Evolutionary conservation across 2,888 invertebrate genomes (phyloP), one percentile per base, ranked within the genome.

Genomic region (Protula sp.): DNA sequence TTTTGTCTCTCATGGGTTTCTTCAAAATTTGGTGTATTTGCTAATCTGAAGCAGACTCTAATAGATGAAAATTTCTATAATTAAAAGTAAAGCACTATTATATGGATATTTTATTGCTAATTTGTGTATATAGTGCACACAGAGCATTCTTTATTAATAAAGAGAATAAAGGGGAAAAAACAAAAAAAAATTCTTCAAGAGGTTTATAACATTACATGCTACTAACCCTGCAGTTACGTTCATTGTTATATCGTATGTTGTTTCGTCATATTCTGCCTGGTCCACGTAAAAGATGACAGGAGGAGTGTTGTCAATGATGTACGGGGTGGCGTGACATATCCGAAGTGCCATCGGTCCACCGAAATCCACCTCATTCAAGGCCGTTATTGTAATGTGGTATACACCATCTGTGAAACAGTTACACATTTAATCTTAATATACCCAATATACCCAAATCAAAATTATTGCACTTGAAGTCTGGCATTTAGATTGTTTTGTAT

Each of bases 391-490:
- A 1, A 72, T 47, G 55, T 69, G 73, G 55, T 74, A 73, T 47
- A 60, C 58, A 3, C 70, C 73, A 69, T 72, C 75, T 72, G 64
- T n/a, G n/a, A n/a, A n/a, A n/a, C n/a, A n/a, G n/a, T n/a, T n/a
- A n/a, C n/a, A n/a, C n/a, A n/a, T 60, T 64, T 50, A 31, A 27
- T 26, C 47, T n/a, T 22, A 53, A 19, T 30, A 5, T 30, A 27
- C 9, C 29, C 9, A 29, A 48, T 19, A n/a, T n/a, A n/a, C n/a
- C n/a, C n/a, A n/a, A n/a, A n/a, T n/a, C n/a, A n/a, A n/a, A n/a
- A n/a, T n/a, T n/a, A n/a, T n/a, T n/a, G n/a, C n/a, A n/a, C n/a
- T n/a, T n/a, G n/a, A n/a, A n/a, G n/a, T n/a, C n/a, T n/a, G n/a
- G n/a, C n/a, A n/a, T n/a, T n/a, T n/a, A n/a, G n/a, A n/a, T n/a